phyloP scores from a whole-genome alignment of 2,113 vertebrate species.

The Ciconia boyciana region DNA sequence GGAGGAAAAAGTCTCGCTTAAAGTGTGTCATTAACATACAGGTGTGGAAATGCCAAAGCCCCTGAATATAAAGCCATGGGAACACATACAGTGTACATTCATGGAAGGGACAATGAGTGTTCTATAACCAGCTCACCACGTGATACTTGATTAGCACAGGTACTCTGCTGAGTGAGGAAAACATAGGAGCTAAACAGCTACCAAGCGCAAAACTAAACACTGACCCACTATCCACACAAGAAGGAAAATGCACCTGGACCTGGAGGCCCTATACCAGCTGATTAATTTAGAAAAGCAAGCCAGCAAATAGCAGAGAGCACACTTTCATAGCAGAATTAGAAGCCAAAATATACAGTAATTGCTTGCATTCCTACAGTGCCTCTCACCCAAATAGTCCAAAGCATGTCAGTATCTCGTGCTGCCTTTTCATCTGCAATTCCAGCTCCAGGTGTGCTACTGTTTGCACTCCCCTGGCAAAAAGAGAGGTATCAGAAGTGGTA shows the following conservation, averaged over 20 bases:
- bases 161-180: neutral
- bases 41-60: neutral
- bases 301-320: neutral
- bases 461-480: neutral
- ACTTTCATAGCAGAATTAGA: neutral
- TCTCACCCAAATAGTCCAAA: neutral
- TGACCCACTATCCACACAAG: neutral
- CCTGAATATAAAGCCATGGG: neutral
- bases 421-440: neutral
- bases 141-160: neutral
- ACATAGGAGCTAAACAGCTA: neutral
- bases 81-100: neutral
- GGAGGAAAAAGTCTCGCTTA: neutral
- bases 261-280: neutral
- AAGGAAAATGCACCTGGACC: neutral
- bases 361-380: neutral
- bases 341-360: neutral
- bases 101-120: neutral
- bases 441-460: neutral
- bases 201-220: neutral
- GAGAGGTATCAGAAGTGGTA: neutral
- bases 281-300: neutral
- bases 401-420: accelerated
- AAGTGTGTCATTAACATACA: neutral
- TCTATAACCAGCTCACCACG: neutral